A percentile compares a stretch with the other conserved stretches of the same genome.
Evolutionary conservation across 92 coral and sea anemone genomes (phyloP).

Genomic region (Anthopleura xanthogrammica): DNA sequence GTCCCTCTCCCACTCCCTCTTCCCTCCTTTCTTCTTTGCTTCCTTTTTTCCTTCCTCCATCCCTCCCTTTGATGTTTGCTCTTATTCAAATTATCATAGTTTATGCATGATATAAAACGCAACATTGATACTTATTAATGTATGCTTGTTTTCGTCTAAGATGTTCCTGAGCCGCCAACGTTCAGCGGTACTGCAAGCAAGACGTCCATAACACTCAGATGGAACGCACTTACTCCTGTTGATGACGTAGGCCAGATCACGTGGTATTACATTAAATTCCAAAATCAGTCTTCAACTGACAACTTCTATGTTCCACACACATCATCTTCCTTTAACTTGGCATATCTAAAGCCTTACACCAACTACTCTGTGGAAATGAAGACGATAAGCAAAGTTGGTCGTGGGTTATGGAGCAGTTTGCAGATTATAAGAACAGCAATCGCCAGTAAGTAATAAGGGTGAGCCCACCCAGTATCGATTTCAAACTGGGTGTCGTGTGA

Average conservation of each 20-base stretch:
- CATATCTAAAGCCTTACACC: constrained; percentile 32
- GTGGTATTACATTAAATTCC: neutral
- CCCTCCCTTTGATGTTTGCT: too few relatives aligned
- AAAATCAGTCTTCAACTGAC: neutral
- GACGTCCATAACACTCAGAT: constrained; percentile 5
- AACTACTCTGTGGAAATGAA: constrained; percentile 19
- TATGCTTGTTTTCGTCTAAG: constrained; percentile 6
- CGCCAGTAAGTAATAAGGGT: constrained; percentile 22
- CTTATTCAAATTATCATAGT: too few relatives aligned
- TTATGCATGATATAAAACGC: too few relatives aligned
- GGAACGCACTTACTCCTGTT: neutral
- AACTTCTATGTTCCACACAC: neutral
- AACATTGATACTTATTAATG: too few relatives aligned
- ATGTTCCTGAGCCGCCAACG: constrained; percentile 11
- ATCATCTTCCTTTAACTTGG: neutral
- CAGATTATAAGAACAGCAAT: neutral
- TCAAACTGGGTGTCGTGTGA: too few relatives aligned
- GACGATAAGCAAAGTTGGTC: constrained; percentile 28
- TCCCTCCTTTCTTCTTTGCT: too few relatives aligned
- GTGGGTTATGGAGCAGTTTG: constrained; percentile 35
- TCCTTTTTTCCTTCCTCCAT: too few relatives aligned
- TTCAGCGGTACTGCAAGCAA: neutral
- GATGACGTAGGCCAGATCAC: constrained; percentile 27
- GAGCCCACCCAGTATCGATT: too few relatives aligned
- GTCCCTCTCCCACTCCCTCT: too few relatives aligned